Conservation (phyloP, 1,140 invertebrate genomes). For the Drosophila santomea region DNA sequence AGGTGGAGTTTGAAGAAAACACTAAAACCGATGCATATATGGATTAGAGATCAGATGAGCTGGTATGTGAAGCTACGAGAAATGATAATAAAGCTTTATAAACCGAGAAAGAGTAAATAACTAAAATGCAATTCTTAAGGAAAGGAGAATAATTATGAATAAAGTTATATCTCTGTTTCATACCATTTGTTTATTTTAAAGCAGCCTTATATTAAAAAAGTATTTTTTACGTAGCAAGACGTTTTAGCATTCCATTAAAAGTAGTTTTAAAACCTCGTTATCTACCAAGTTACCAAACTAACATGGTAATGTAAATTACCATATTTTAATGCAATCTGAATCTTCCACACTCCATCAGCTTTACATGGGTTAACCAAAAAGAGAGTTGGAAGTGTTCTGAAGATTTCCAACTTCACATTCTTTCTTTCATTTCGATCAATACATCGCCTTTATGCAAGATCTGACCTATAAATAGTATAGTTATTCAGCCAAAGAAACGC, state of each 20-base stretch:
- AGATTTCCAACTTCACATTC: neutral
- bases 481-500: neutral
- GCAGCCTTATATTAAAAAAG: no score
- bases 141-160: neutral
- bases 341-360: no score
- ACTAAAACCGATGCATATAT: neutral
- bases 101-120: neutral
- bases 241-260: no score
- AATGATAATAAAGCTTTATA: no score
- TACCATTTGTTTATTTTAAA: no score
- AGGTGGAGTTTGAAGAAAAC: neutral
- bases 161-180: no score
- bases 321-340: no score
- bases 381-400: neutral
- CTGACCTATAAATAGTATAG: slow-evolving; percentile 38
- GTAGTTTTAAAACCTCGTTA: no score
- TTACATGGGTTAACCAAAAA: slow-evolving; percentile 1
- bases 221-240: no score
- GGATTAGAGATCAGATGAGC: neutral
- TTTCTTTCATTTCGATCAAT: slow-evolving; percentile 17
- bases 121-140: neutral
- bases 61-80: neutral
- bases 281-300: no score
- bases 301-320: no score
- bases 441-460: slow-evolving; percentile 29